A percentile compares a stretch with the other conserved stretches of the same genome.
Conservation (phyloP, 2,888 invertebrate species). For the Drosophila affinis region DNA sequence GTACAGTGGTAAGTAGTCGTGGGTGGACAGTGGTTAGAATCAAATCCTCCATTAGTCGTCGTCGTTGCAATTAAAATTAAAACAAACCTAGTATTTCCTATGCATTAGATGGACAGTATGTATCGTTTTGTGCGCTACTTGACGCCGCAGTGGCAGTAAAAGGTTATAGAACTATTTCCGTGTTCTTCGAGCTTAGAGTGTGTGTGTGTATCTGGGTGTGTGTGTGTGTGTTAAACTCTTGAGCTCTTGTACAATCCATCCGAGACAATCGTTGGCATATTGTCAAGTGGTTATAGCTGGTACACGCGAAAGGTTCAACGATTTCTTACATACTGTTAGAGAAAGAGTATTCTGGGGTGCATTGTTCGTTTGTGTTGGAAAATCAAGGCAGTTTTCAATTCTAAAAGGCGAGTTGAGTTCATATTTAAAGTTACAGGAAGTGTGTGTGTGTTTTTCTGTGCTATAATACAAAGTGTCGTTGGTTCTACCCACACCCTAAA, state of each 20-base stretch:
- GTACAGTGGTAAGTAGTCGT: constrained; percentile 52
- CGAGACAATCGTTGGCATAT: constrained; percentile 68
- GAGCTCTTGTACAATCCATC: constrained; percentile 48
- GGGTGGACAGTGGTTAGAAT: constrained; percentile 52
- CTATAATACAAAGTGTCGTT: constrained; percentile 73
- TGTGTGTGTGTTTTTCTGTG: constrained; percentile 65
- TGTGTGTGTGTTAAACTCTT: constrained; percentile 35
- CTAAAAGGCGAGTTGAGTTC: constrained; percentile 58
- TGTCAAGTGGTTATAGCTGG: constrained; percentile 60
- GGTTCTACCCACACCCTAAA: constrained; percentile 78
- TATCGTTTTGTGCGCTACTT: constrained; percentile 64
- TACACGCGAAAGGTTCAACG: constrained; percentile 1
- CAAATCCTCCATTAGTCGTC: constrained; percentile 84
- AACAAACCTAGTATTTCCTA: constrained; percentile 69
- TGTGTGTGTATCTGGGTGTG: constrained; percentile 47
- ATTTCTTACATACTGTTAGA: constrained; percentile 51
- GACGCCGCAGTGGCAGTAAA: constrained; percentile 71
- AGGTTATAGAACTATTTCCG: constrained; percentile 16
- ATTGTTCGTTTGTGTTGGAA: constrained; percentile 62
- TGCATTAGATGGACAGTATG: constrained; percentile 50
- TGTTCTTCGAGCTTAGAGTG: constrained; percentile 9
- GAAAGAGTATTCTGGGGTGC: constrained; percentile 69
- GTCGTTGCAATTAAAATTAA: constrained; percentile 73
- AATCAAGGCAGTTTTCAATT: constrained; percentile 74
- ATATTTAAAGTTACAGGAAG: constrained; percentile 60